Evolutionary conservation across 2,888 invertebrate species (phyloP), one percentile per base, ranked within the genome.

Genomic region (Orthonevra nobilis): DNA sequence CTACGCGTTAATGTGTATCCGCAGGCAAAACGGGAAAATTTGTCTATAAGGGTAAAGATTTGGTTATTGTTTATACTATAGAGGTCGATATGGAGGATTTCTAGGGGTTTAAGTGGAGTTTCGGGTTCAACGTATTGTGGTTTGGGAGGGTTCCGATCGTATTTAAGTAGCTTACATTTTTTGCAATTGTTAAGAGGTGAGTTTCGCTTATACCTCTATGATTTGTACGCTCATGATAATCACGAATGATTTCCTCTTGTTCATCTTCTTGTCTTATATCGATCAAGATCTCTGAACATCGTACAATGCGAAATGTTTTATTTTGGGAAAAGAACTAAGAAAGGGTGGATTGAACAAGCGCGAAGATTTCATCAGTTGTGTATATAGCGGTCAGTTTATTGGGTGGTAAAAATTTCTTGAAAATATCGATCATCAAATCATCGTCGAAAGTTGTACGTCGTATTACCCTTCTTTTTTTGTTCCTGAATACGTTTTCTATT

Each of bases 371-470:
- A 26, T 81, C 79, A 10, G 63, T 58, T 36, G 81, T 74, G 44
- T 52, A 77, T 42, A 82, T 73, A 46, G 77, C 81, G 28, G 42
- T 69, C 15, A 75, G 48, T 61, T 66, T 82, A 36, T 82, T 82
- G 15, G 82, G 81, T 42, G 81, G 44, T 5, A 81, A 32, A 30
- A 48, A 68, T 10, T 52, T 50, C 63, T 81, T 79, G 30, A 82
- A 61, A 15, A 73, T 77, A 12, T 36, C 17, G 3, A 64, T 50
- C 10, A 82, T 61, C 26, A 26, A 36, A n/a, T 68, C 34, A 56
- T 81, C 66, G 4, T 61, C 58, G 44, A 48, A 69, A 6, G 19
- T 9, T 36, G 46, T 61, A 66, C 54, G 34, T 15, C 50, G 17
- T 23, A 82, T 66, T 32, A 30, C 72, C 3, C 66, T 14, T 7